phyloP scores from a whole-genome alignment of 2,113 vertebrate species.

The Eretmochelys imbricata region DNA sequence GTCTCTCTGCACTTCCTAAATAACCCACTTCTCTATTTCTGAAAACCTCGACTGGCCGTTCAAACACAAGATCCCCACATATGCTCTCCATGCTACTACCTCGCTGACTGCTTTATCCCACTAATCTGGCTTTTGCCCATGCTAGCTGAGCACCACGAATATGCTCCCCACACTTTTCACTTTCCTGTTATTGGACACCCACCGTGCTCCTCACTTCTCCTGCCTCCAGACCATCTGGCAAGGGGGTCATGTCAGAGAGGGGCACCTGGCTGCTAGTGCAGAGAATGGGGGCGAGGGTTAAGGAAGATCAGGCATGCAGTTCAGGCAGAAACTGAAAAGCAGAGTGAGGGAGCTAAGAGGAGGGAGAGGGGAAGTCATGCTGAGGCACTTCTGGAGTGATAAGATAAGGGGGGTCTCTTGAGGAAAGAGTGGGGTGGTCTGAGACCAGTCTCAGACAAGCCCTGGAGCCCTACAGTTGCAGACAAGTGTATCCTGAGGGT shows the following conservation, averaged over 20 bases:
- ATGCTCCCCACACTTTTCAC: neutral
- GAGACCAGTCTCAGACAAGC: neutral
- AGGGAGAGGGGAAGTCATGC: neutral
- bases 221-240: neutral
- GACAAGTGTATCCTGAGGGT: neutral
- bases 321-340: neutral
- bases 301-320: neutral
- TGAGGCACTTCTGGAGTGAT: neutral
- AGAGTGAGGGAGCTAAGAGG: neutral
- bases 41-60: neutral
- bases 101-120: neutral
- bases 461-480: neutral
- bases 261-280: neutral
- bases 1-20: neutral
- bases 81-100: neutral
- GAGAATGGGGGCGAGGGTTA: neutral
- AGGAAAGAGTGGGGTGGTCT: neutral
- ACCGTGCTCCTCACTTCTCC: neutral
- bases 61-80: neutral
- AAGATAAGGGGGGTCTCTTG: neutral
- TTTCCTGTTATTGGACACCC: neutral
- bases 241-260: neutral
- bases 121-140: neutral
- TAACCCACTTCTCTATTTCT: neutral
- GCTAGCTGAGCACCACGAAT: neutral